Evolutionary conservation across 1,140 invertebrate species (phyloP).

Genomic region (Nebria ingens): DNA sequence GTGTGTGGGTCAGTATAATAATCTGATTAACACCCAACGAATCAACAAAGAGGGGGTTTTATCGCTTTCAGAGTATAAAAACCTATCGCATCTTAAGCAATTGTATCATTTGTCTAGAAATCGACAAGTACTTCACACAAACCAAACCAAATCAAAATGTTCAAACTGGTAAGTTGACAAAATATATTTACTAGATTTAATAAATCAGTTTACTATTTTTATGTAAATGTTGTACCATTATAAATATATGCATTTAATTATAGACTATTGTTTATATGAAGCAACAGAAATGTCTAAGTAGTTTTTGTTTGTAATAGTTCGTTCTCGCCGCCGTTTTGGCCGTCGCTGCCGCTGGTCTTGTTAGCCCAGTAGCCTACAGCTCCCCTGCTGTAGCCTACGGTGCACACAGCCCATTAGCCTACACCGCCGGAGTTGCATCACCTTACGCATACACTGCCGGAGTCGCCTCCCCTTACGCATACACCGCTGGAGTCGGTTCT

Average conservation of each 20-base stretch:
- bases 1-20: neutral
- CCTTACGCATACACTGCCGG: constrained; percentile 18
- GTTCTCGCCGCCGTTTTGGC: constrained; percentile 38
- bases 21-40: neutral
- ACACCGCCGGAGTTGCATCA: constrained; percentile 19
- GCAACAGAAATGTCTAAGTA: neutral
- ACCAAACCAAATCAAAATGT: constrained; percentile 25
- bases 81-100: no score
- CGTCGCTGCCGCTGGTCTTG: constrained; percentile 39
- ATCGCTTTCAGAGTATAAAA: neutral
- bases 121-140: constrained; percentile 11
- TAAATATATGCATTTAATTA: neutral
- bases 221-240: neutral
- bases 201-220: neutral
- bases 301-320: constrained; percentile 18
- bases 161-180: constrained; percentile 31
- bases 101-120: constrained; percentile 8
- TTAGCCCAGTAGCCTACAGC: constrained; percentile 18
- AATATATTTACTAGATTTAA: neutral
- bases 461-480: constrained; percentile 24
- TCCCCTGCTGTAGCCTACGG: constrained; percentile 20
- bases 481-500: constrained; percentile 31
- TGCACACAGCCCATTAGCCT: no score
- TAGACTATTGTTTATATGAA: neutral
- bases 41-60: neutral